These are phyloP conservation scores for Sesia bembeciformis DNA, from an alignment of 2,888 invertebrate species.

Conservation along the genomic window DNA sequence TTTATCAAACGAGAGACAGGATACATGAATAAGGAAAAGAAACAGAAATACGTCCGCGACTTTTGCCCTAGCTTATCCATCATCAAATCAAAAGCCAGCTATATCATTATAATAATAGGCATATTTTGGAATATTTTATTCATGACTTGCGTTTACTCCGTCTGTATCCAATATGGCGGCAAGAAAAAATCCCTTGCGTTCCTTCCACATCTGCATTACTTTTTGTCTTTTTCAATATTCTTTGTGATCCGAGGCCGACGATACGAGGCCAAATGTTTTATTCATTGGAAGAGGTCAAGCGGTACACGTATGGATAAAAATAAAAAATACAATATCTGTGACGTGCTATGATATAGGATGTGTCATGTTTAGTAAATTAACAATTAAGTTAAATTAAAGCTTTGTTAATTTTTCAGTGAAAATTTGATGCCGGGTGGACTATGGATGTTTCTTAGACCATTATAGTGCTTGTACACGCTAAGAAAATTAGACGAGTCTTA, in stretches of 20 bases:
- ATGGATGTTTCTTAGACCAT: too few relatives aligned
- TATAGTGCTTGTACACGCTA: too few relatives aligned
- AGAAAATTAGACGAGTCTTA: too few relatives aligned
- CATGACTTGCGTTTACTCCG: neutral
- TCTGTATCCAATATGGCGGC: neutral
- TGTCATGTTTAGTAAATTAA: too few relatives aligned
- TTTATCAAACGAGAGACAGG: too few relatives aligned
- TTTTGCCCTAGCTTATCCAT: too few relatives aligned
- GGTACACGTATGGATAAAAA: constrained; percentile 16
- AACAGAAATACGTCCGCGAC: too few relatives aligned
- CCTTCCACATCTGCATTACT: constrained; percentile 9
- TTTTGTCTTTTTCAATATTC: constrained; percentile 14
- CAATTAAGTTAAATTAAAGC: too few relatives aligned
- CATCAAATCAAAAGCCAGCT: neutral
- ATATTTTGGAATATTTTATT: neutral
- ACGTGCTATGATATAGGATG: too few relatives aligned
- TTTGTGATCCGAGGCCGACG: constrained; percentile 5
- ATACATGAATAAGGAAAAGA: too few relatives aligned
- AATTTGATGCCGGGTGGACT: too few relatives aligned
- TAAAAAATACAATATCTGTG: constrained; percentile 19
- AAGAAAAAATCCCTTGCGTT: constrained; percentile 1
- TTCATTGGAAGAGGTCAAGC: constrained; percentile 26
- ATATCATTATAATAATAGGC: neutral
- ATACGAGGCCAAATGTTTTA: constrained; percentile 31
- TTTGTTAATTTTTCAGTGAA: too few relatives aligned